Conservation (phyloP, 2,797 vertebrate species). For the Dromococcyx pavoninus region DNA sequence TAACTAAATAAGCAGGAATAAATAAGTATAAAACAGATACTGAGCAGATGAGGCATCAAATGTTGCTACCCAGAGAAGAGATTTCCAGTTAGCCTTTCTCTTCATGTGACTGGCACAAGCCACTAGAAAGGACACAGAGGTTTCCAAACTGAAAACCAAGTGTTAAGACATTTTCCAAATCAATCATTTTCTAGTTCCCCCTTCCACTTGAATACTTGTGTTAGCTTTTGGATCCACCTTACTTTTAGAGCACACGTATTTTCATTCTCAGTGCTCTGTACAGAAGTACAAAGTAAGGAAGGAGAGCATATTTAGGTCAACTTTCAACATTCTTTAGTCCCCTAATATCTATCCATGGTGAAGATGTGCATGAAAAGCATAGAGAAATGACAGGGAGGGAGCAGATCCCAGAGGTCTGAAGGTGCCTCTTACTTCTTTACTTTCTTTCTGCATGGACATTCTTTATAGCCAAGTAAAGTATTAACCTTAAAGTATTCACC, state of each 20-base stretch:
- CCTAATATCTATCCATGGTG: background rate
- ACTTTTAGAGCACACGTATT: background rate
- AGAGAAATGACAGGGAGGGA: background rate
- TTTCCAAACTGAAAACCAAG: background rate
- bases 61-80: background rate
- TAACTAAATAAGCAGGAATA: conserved; percentile 7
- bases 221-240: background rate
- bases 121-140: background rate
- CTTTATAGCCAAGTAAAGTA: background rate
- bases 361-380: background rate
- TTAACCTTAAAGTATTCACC: background rate
- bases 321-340: background rate
- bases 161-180: background rate
- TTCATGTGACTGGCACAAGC: background rate
- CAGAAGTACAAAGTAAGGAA: background rate
- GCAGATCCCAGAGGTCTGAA: background rate
- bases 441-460: background rate
- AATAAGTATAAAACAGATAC: background rate
- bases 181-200: background rate
- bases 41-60: background rate
- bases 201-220: background rate
- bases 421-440: background rate
- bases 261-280: background rate
- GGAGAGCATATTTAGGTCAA: conserved; percentile 6
- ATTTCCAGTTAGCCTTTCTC: background rate